Evolutionary conservation across 2,113 vertebrate genomes (phyloP).

Genomic region (Upupa epops): DNA sequence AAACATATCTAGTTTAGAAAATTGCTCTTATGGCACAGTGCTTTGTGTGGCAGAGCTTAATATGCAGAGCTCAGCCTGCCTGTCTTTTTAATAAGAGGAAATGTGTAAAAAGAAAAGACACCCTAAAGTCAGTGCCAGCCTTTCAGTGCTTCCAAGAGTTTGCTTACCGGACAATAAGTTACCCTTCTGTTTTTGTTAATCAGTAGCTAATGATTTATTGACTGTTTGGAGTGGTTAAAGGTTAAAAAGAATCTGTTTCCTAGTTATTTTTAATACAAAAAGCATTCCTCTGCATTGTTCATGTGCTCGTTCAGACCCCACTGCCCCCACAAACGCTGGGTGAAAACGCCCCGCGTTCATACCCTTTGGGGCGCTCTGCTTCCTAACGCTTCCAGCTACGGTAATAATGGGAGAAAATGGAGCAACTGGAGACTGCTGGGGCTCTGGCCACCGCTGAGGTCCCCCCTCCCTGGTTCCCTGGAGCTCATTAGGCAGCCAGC

Average conservation of each 20-base stretch:
- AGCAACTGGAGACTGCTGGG: neutral
- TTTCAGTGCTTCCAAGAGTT: conserved; percentile 47
- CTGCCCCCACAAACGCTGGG: neutral
- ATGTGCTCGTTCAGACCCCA: neutral
- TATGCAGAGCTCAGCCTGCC: neutral
- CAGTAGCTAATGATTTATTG: conserved; percentile 68
- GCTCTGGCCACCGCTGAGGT: accelerated
- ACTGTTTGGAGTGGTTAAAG: conserved; percentile 42
- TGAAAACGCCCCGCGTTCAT: neutral
- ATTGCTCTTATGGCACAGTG: neutral
- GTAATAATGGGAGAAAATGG: neutral
- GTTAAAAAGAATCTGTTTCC: conserved; percentile 70
- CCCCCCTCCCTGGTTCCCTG: neutral
- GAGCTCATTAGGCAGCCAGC: neutral
- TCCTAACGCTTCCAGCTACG: neutral
- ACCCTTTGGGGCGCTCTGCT: neutral
- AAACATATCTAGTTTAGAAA: neutral
- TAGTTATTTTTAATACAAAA: conserved; percentile 9
- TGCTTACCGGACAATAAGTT: conserved; percentile 31
- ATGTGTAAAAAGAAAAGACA: conserved; percentile 38
- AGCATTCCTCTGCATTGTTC: neutral
- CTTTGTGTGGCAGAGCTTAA: neutral
- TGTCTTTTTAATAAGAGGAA: conserved; percentile 14
- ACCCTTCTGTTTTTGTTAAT: conserved; percentile 58
- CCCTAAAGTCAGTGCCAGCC: conserved; percentile 29